phyloP scores from a whole-genome alignment of 2,113 vertebrate genomes.

The Platichthys stellatus region DNA sequence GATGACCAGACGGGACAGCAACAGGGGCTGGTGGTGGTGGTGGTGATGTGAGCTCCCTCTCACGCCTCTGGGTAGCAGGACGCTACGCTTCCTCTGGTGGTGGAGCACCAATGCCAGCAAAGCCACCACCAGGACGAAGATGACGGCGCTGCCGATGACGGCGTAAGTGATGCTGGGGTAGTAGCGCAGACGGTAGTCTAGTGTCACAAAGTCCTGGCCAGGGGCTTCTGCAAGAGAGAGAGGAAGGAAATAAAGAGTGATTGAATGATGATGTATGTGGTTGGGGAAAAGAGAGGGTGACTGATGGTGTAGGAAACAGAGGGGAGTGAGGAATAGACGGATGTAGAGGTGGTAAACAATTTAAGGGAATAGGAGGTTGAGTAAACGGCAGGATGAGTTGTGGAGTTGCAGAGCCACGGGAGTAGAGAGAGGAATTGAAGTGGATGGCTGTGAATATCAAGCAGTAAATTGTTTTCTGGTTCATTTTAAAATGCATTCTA shows the following conservation, averaged over 20 bases:
- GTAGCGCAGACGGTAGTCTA: conserved; percentile 92
- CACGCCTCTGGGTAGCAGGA: conserved; percentile 86
- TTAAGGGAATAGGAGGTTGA: conserved; percentile 9
- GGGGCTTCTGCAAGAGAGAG: conserved; percentile 85
- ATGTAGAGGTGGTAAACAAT: conserved; percentile 8
- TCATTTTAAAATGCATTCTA: conserved; percentile 42
- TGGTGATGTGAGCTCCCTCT: conserved; percentile 79
- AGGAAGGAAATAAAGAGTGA: conserved; percentile 8
- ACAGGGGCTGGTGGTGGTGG: conserved; percentile 90
- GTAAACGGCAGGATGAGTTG: conserved; percentile 23
- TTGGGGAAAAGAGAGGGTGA: not conserved
- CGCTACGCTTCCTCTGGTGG: conserved; percentile 94
- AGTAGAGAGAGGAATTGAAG: conserved; percentile 13
- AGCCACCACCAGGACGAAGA: conserved; percentile 95
- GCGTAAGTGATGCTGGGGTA: conserved; percentile 97
- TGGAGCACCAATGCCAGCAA: conserved; percentile 93
- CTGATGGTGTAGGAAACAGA: not conserved
- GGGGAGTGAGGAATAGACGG: not conserved
- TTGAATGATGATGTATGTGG: conserved; percentile 4
- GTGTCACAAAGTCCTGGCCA: conserved; percentile 90
- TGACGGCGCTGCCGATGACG: conserved; percentile 94
- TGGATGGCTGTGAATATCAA: conserved; percentile 49
- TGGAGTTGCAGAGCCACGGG: conserved; percentile 27
- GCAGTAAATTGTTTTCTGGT: conserved; percentile 46
- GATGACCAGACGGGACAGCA: conserved; percentile 94